Conservation (phyloP, 2,888 invertebrate genomes). For the Ormia ochracea region DNA sequence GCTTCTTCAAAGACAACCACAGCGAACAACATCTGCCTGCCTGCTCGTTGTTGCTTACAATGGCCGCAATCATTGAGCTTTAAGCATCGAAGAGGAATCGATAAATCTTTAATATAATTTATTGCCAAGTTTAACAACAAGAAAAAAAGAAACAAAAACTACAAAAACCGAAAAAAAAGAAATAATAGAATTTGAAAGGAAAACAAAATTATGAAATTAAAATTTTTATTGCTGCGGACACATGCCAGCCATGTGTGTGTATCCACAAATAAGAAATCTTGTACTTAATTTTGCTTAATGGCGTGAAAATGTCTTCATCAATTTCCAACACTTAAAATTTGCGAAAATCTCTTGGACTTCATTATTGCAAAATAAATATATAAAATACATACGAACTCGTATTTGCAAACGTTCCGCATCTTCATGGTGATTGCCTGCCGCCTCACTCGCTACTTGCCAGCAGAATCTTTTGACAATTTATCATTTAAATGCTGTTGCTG, state of each 20-base stretch:
- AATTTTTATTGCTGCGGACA: conserved; percentile 42
- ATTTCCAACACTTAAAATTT: conserved; percentile 65
- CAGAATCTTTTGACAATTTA: conserved; percentile 56
- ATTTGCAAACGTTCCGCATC: background rate
- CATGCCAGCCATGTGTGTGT: conserved; percentile 46
- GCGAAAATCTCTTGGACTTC: background rate
- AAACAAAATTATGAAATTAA: conserved; percentile 46
- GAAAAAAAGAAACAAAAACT: background rate
- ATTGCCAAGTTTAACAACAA: conserved; percentile 10
- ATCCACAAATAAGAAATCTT: conserved; percentile 15
- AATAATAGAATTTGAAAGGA: conserved; percentile 23
- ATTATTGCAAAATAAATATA: background rate
- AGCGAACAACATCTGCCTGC: conserved; percentile 11
- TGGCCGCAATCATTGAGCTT: conserved; percentile 1
- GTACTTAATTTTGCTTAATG: conserved; percentile 43
- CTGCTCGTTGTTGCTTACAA: background rate
- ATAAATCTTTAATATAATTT: conserved; percentile 57
- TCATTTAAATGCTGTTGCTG: conserved; percentile 43
- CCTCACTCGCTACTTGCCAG: background rate
- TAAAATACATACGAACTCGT: background rate
- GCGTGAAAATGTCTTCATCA: conserved; percentile 70
- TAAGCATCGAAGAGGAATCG: conserved; percentile 40
- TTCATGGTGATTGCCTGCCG: background rate
- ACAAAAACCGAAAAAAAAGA: background rate
- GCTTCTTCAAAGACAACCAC: background rate